Base-by-base conservation (phyloP, 2,113 vertebrate genomes). In the Lamprologus lemairii region DNA sequence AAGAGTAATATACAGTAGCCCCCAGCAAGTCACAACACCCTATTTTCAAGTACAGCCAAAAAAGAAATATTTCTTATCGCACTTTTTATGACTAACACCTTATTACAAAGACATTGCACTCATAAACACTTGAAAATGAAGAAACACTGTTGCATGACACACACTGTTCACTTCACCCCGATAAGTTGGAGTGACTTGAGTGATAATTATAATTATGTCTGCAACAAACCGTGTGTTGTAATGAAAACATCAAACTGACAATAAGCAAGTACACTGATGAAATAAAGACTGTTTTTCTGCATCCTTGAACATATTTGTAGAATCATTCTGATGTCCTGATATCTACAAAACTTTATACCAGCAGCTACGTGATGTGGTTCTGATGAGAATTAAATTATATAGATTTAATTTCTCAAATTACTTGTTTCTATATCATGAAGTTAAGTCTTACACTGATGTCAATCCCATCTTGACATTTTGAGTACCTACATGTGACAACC, bases 51-150 rank as follows among this genome's bases (percentile, higher is more conserved):
- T 73, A 45, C 21, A 73, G 13, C 68, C 21, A 71, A 71, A 71
- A 42, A 5, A 10, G 0, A 47, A 26, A 47, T 0, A 19, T 14
- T 58, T 37, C 33, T 37, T 80, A 16, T 73, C 2, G 0, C 23
- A 47, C 21, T 47, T 75, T 47, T 28, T 17, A 17, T 75, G 21
- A 26, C 9, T 75, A 55, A 55, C 6, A 26, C 17, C 21, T 42
- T 23, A 45, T 81, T 26, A 81, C 21, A 58, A 37, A 45, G 21
- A 3, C 14, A 47, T 16, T 45, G 37, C n/a, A 17, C 14, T 26
- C 14, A 23, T 40, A 37, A 37, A 68, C 7, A 68, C 40, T 47
- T 47, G 68, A 26, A 75, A 26, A 75, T 47, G 68, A 42, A 58
- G 54, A 55, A 31, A 81, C 16, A 40, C 21, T 75, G 68, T 75